These are phyloP conservation scores for Cyanoramphus novaezelandiae DNA, from an alignment of 2,113 vertebrate species.

Conservation along the genomic window DNA sequence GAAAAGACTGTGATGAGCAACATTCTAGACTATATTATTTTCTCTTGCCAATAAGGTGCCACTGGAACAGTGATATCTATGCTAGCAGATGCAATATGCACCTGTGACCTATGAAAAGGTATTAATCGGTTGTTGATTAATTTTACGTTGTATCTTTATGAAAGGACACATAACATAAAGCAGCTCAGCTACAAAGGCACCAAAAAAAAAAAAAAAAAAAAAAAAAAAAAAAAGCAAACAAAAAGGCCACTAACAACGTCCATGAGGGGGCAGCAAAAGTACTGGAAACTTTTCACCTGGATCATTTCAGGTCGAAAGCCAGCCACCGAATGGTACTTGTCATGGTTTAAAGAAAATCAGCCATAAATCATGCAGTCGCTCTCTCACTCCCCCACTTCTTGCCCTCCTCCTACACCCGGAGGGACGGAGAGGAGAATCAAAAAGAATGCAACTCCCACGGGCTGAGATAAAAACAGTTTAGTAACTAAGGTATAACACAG, in stretches of 20 bases:
- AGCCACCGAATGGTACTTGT: accelerated
- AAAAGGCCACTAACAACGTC: accelerated
- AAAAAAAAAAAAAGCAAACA: background rate
- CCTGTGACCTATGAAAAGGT: accelerated
- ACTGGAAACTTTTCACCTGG: accelerated
- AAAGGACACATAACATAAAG: background rate
- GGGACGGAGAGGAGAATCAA: no score
- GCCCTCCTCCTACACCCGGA: no score
- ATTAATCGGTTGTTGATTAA: background rate
- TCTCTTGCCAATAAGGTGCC: background rate
- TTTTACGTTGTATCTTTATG: background rate
- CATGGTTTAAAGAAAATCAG: no score
- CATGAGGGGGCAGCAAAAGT: background rate
- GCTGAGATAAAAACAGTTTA: no score
- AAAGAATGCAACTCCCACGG: no score
- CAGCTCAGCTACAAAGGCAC: accelerated
- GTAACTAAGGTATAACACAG: no score
- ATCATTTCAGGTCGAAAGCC: accelerated
- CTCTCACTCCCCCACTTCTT: no score
- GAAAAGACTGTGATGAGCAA: background rate
- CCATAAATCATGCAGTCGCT: no score
- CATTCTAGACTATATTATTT: accelerated
- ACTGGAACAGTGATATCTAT: background rate
- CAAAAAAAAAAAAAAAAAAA: background rate
- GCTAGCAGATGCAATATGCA: background rate